Evolutionary conservation across 2,113 vertebrate genomes (phyloP).

Genomic region (Anhinga rufa): DNA sequence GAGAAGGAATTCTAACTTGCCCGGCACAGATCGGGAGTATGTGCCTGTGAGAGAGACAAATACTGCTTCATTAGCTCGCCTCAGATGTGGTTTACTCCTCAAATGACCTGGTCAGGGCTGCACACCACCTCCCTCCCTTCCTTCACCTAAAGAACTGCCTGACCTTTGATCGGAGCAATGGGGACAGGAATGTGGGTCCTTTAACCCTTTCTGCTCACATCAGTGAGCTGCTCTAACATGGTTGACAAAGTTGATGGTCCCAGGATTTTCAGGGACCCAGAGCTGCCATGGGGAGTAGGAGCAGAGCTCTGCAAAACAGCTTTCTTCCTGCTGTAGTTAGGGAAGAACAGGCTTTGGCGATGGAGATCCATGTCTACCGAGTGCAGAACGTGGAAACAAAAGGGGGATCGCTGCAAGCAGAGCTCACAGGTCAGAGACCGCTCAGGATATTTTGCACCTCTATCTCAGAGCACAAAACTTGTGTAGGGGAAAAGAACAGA

Average conservation of each 20-base stretch:
- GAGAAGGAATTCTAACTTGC: constrained; percentile 65
- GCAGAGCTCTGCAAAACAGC: background rate
- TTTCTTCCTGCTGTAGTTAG: background rate
- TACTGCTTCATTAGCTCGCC: constrained; percentile 50
- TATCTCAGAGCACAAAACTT: background rate
- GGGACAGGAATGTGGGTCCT: constrained; percentile 53
- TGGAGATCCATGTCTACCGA: background rate
- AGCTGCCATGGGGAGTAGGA: background rate
- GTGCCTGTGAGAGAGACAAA: constrained; percentile 30
- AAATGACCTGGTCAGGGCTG: constrained; percentile 37
- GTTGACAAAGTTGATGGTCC: background rate
- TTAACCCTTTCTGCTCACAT: constrained; percentile 33
- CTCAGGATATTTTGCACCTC: background rate
- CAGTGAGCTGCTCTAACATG: background rate
- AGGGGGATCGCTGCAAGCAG: background rate
- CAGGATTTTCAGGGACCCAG: background rate
- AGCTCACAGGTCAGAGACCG: background rate
- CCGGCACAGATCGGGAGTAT: constrained; percentile 40
- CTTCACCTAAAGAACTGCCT: constrained; percentile 46
- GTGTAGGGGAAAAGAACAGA: background rate
- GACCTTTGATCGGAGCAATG: constrained; percentile 55
- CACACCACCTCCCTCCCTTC: constrained; percentile 57
- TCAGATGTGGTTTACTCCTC: constrained; percentile 47
- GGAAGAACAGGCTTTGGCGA: background rate
- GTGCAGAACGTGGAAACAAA: background rate